A percentile compares a stretch with the other conserved stretches of the same genome.
These are phyloP conservation scores for Tiliacea aurago DNA, from an alignment of 2,888 invertebrate species.

Conservation along the genomic window DNA sequence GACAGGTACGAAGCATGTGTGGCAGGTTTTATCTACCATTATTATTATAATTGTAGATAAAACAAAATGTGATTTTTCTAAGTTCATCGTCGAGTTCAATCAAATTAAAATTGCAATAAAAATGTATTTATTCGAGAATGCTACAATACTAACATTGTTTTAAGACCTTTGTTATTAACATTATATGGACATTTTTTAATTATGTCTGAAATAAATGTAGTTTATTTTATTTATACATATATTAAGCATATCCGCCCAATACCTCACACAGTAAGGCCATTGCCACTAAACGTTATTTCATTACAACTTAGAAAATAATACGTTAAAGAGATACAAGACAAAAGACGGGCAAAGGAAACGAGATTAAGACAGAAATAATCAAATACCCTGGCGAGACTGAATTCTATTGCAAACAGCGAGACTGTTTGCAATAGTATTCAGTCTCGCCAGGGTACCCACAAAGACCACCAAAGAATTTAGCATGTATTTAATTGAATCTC, in stretches of 20 bases:
- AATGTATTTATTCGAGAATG: no score
- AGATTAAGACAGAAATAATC: conserved; percentile 44
- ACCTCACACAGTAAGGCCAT: neutral
- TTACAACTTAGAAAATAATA: conserved; percentile 44
- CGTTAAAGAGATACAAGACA: conserved; percentile 16
- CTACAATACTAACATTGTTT: no score
- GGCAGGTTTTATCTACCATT: neutral
- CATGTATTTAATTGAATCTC: no score
- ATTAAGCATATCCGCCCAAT: neutral
- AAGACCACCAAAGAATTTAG: conserved; percentile 16
- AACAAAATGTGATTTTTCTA: conserved; percentile 2
- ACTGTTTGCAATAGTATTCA: no score
- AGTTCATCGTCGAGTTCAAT: neutral
- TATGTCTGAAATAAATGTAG: no score
- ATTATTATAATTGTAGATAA: neutral
- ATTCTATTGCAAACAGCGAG: conserved; percentile 11
- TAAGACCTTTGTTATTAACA: no score
- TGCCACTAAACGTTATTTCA: conserved; percentile 27
- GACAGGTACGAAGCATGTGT: neutral
- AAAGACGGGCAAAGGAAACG: conserved; percentile 28
- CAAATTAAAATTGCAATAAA: conserved; percentile 20
- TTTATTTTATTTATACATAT: no score
- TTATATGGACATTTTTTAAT: no score
- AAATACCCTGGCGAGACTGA: conserved; percentile 34
- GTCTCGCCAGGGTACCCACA: neutral